Conservation (phyloP, 2,888 invertebrate genomes). For the Macrophya annulata region DNA sequence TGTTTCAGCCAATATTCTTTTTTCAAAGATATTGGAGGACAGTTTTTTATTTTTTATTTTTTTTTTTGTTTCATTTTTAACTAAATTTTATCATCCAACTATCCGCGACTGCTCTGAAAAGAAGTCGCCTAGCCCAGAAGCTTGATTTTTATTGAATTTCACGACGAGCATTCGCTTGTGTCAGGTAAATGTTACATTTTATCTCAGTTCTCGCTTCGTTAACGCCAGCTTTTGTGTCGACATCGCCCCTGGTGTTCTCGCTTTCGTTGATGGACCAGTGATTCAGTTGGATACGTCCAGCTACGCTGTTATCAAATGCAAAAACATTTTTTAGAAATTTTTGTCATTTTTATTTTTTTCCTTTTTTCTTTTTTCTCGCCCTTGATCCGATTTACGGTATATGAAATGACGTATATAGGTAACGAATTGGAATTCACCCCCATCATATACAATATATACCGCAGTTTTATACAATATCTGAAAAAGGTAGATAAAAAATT, state of each 20-base stretch:
- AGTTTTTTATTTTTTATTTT: background rate
- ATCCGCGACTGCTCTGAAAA: background rate
- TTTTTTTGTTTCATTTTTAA: background rate
- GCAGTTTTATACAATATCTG: background rate
- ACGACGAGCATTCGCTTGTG: slow-evolving; percentile 57
- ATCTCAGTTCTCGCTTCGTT: slow-evolving; percentile 63
- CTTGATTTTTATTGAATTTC: slow-evolving; percentile 61
- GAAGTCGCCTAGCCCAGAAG: slow-evolving; percentile 21
- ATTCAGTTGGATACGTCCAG: slow-evolving; percentile 18
- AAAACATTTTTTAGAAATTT: slow-evolving; percentile 14
- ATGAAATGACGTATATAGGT: background rate
- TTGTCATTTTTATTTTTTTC: background rate
- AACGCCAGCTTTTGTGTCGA: slow-evolving; percentile 57
- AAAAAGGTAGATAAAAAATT: too few species aligned
- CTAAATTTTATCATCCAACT: slow-evolving; percentile 25
- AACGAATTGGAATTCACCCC: background rate
- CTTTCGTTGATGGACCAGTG: slow-evolving; percentile 31
- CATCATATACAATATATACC: background rate
- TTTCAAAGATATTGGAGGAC: background rate
- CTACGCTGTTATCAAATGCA: slow-evolving; percentile 17
- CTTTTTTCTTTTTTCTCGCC: background rate
- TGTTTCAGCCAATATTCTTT: background rate
- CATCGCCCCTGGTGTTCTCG: slow-evolving; percentile 36
- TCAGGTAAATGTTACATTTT: slow-evolving; percentile 62
- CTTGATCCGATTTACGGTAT: background rate